Base-by-base conservation (phyloP, 2,888 invertebrate genomes). In the Ophion ellenae region DNA sequence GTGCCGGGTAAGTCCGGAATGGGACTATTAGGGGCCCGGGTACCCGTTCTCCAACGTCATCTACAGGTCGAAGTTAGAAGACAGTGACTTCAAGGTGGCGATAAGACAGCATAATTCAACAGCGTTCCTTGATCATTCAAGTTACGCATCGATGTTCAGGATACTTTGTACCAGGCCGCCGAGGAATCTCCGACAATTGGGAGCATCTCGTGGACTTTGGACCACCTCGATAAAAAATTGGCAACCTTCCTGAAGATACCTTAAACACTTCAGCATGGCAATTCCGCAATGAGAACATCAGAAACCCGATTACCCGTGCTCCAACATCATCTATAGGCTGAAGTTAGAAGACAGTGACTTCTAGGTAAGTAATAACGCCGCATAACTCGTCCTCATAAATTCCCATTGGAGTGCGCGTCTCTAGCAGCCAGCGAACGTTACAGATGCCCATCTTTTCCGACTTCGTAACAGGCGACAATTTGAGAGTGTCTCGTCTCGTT, bases 401-500 rank as follows among this genome's bases (percentile, higher is more conserved):
- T 53, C 14, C 53, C 53, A 53, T 53, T 5, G 53, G 14, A 53
- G 53, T 40, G 9, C 40, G 40, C 9, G 17, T 53, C 5, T 53
- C 53, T 11, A 53, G 53, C 17, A 53, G 14, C 53, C 14, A 53
- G 66, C 6, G 2, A 61, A 61, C 2, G 9, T 20, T 61, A 10
- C 24, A 61, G 61, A 61, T 61, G 1, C 7, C 24, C 24, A 24
- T 24, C 61, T 24, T 61, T 61, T 5, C 24, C 14, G 59, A 6
- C 3, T n/a, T 73, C 57, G 59, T 61, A 28, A 63, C 11, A 47
- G 47, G 47, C 28, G 63, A 47, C 28, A 75, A 40, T 74, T 17
- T 20, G 57, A 40, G 40, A 59, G 59, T 59, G 28, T 45, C 40
- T 24, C 11, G 24, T 45, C 45, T 74, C 24, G 17, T 61, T 11